A percentile compares a stretch with the other conserved stretches of the same genome.
These are phyloP conservation scores for Hycleus phaleratus DNA, from an alignment of 1,140 invertebrate species.

Conservation along the genomic window DNA sequence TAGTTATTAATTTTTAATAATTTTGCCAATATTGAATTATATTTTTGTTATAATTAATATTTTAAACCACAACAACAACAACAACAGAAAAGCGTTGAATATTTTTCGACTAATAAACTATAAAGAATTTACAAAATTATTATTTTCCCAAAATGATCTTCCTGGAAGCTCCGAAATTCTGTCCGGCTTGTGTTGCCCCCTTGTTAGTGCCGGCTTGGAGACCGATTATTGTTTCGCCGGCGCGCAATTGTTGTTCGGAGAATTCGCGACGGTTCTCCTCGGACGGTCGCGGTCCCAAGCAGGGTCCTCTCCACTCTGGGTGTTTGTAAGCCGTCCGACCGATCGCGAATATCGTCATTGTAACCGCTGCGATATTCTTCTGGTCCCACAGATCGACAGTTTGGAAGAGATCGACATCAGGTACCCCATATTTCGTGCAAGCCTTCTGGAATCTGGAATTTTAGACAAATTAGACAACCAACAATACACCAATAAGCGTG, in stretches of 20 bases:
- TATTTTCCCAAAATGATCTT: conserved; percentile 79
- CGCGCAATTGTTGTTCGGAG: conserved; percentile 76
- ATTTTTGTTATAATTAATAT: neutral
- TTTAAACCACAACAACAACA: neutral
- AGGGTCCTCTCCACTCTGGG: conserved; percentile 79
- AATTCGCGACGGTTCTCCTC: conserved; percentile 86
- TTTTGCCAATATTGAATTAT: neutral
- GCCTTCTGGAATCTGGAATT: conserved; percentile 77
- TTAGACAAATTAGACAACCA: conserved; percentile 1
- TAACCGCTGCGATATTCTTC: conserved; percentile 86
- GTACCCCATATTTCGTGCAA: conserved; percentile 77
- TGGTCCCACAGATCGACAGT: conserved; percentile 89
- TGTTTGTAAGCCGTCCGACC: conserved; percentile 81
- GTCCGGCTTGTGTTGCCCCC: conserved; percentile 78
- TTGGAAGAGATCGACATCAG: conserved; percentile 87
- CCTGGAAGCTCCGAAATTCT: conserved; percentile 81
- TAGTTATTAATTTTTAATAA: neutral
- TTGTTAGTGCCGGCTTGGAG: conserved; percentile 90
- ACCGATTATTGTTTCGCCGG: conserved; percentile 79
- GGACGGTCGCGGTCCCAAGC: conserved; percentile 72
- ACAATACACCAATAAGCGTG: neutral
- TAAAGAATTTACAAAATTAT: conserved; percentile 3
- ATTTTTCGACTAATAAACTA: neutral
- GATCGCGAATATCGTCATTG: conserved; percentile 78
- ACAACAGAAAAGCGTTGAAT: neutral